Conservation (phyloP, 2,113 vertebrate genomes). For the Spilogale gracilis region DNA sequence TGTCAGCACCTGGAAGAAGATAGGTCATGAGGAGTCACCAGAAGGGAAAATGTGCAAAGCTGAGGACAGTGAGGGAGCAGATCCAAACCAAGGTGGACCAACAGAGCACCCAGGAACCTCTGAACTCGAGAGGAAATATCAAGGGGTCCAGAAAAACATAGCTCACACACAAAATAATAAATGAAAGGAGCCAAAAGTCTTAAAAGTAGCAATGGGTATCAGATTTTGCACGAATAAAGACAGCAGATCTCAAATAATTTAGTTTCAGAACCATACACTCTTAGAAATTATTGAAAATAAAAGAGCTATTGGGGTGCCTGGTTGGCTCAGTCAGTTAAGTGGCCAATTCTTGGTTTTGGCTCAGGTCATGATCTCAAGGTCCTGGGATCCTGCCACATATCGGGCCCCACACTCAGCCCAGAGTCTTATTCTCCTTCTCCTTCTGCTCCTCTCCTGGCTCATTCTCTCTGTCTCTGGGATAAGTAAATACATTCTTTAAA, state of each 20-base stretch:
- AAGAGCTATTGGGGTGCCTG: background rate
- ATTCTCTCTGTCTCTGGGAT: background rate
- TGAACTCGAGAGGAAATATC: background rate
- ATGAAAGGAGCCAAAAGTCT: background rate
- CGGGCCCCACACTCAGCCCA: background rate
- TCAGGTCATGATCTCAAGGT: background rate
- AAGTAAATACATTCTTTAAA: too few relatives aligned
- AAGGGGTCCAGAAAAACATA: background rate
- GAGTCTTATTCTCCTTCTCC: background rate
- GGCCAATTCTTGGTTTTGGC: background rate
- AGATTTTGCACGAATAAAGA: background rate
- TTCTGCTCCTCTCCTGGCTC: background rate
- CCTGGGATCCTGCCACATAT: too few relatives aligned
- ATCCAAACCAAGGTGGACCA: rapidly evolving
- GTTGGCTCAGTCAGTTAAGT: background rate
- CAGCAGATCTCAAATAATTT: background rate
- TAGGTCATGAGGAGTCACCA: rapidly evolving
- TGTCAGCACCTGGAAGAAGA: background rate
- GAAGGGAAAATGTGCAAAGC: rapidly evolving
- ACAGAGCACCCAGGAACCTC: background rate
- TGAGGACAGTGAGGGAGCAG: background rate
- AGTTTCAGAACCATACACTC: background rate
- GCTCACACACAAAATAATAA: background rate
- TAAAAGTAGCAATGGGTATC: background rate
- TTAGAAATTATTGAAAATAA: background rate